Evolutionary conservation across 2,113 vertebrate genomes (phyloP), one percentile per base, ranked within the genome.

Genomic region (Nyctibius bracteatus): DNA sequence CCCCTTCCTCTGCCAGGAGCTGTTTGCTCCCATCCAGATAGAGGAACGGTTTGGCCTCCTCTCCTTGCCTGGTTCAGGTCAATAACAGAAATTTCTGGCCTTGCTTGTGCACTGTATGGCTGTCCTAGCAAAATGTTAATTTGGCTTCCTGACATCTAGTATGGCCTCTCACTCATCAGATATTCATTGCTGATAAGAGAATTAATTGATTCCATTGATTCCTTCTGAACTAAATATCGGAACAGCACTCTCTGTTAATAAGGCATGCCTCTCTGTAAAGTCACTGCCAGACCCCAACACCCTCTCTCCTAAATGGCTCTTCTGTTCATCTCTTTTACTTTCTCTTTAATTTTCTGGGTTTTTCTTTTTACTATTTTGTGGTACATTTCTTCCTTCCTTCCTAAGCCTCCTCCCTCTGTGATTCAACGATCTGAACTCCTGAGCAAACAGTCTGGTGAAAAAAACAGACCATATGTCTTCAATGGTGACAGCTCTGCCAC

Each of bases 171-270:
- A 41, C 54, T 77, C 49, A 55, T 90, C 70, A 63, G 87, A 55
- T 91, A 87, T 35, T 81, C 44, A 58, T 58, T 39, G 55, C 17
- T 3, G 46, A 94, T 86, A 86, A 70, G n/a, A n/a, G 41, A 92
- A 97, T 92, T 52, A 90, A 93, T 90, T 90, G 54, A 66, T 93
- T 88, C 58, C 14, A 37, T 70, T 88, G 31, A 80, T 93, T 92
- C 58, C 58, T 73, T 27, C 58, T 90, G 92, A 73, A 83, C 59
- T 39, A 90, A 84, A 55, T 39, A 77, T 43, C 85, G 91, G 67
- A 92, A 72, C 35, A 65, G 27, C 52, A 62, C 22, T 41, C 19
- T 25, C 13, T 0, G 1, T 92, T 92, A 80, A 73, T 86, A 90
- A 92, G 62, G 19, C 25, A 54, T 31, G 15, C 6, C 6, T 59